Evolutionary conservation across 1,140 invertebrate genomes (phyloP).

Genomic region (Musca domestica): DNA sequence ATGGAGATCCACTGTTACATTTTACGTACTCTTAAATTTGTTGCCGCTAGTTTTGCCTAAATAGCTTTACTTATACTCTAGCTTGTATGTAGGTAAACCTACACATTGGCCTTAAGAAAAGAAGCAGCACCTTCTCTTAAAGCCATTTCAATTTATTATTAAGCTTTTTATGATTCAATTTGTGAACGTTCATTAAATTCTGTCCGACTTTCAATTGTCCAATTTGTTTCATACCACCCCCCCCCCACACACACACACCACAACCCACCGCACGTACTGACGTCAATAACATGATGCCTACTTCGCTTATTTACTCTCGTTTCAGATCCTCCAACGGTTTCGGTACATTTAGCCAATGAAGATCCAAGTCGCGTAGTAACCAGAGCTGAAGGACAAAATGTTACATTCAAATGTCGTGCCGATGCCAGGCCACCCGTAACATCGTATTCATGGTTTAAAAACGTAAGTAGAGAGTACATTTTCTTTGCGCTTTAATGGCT

Average conservation of each 20-base stretch:
- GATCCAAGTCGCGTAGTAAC: constrained; percentile 52
- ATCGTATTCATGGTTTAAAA: constrained; percentile 53
- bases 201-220: constrained; percentile 17
- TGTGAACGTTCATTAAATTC: constrained; percentile 49
- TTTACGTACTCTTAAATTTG: no score
- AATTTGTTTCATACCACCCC: constrained; percentile 10
- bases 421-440: constrained; percentile 52
- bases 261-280: not conserved
- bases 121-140: constrained; percentile 36
- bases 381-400: constrained; percentile 52
- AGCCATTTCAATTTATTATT: constrained; percentile 53
- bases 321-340: constrained; percentile 53
- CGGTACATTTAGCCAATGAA: constrained; percentile 53
- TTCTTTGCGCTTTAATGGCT: not conserved
- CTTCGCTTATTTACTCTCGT: not conserved
- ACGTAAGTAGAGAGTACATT: constrained; percentile 41
- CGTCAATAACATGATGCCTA: not conserved
- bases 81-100: not conserved
- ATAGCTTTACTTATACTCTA: no score
- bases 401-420: constrained; percentile 53
- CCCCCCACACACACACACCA: not conserved
- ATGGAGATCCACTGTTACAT: no score
- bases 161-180: constrained; percentile 51
- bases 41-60: no score
- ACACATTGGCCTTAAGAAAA: no score